These are phyloP conservation scores for Hydropsyche tenuis DNA, from an alignment of 1,140 invertebrate species.

Conservation along the genomic window DNA sequence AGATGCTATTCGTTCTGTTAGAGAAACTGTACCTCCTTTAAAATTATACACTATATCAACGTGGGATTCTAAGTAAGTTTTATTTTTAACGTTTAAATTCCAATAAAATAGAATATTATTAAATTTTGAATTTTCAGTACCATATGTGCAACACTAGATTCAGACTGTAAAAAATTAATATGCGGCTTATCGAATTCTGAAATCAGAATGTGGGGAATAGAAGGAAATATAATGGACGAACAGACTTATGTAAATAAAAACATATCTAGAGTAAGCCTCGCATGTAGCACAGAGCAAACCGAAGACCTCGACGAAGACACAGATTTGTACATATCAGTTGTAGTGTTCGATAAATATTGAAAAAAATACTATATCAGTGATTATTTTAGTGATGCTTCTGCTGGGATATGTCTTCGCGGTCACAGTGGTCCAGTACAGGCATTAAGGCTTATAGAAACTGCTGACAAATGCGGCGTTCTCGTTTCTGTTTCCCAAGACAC, in stretches of 20 bases:
- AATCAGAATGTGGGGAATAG: slow-evolving; percentile 68
- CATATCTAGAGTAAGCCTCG: slow-evolving; percentile 59
- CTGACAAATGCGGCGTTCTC: slow-evolving; percentile 65
- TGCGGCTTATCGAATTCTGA: slow-evolving; percentile 68
- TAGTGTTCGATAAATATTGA: not conserved
- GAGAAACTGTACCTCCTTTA: slow-evolving; percentile 64
- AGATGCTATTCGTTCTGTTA: slow-evolving; percentile 67
- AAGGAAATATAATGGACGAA: slow-evolving; percentile 63
- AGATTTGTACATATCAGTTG: slow-evolving; percentile 53
- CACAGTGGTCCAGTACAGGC: slow-evolving; percentile 78
- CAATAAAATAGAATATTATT: slow-evolving; percentile 27
- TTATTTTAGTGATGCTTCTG: slow-evolving; percentile 58
- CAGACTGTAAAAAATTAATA: slow-evolving; percentile 65
- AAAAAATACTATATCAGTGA: not conserved
- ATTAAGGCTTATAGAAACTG: slow-evolving; percentile 68
- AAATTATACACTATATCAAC: slow-evolving; percentile 68
- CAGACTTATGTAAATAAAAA: slow-evolving; percentile 56
- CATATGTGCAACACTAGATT: slow-evolving; percentile 65
- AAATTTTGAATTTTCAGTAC: slow-evolving; percentile 57
- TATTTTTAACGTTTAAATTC: slow-evolving; percentile 19
- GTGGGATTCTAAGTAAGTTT: slow-evolving; percentile 64
- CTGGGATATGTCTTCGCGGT: slow-evolving; percentile 69
- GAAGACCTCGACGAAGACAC: slow-evolving; percentile 45
- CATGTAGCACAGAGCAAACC: slow-evolving; percentile 56
- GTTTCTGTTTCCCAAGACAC: slow-evolving; percentile 80